A percentile compares a stretch with the other conserved stretches of the same genome.
phyloP scores from a whole-genome alignment of 1,140 invertebrate species.

The Kradibia gibbosae region DNA sequence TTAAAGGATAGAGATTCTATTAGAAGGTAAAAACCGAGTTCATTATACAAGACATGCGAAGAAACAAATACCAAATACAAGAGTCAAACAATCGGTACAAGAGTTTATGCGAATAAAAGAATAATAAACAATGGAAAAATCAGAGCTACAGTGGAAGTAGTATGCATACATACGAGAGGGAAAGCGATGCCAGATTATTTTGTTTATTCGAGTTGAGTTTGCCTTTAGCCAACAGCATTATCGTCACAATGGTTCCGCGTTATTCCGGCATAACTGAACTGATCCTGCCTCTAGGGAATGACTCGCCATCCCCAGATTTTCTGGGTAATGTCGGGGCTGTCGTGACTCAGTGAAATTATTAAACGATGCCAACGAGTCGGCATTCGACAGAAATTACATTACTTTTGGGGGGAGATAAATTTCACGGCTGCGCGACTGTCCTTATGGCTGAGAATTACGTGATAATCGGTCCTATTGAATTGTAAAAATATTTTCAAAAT shows the following conservation, averaged over 20 bases:
- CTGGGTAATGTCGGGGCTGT: background rate
- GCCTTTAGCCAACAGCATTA: conserved; percentile 34
- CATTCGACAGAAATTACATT: conserved; percentile 2
- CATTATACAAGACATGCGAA: background rate
- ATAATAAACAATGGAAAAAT: background rate
- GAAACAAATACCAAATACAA: background rate
- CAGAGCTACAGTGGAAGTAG: background rate
- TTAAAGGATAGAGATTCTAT: no score
- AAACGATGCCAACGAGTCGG: conserved; percentile 5
- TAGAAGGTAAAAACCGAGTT: background rate
- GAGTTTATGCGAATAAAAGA: background rate
- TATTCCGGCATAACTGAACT: conserved; percentile 27
- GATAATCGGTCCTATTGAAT: background rate
- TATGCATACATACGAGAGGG: background rate
- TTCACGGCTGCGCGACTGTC: background rate
- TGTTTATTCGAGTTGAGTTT: conserved; percentile 46
- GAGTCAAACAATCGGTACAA: background rate
- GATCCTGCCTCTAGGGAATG: background rate
- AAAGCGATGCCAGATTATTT: conserved; percentile 37
- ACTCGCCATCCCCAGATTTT: conserved; percentile 1
- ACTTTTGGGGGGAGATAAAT: conserved; percentile 23
- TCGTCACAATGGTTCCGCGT: conserved; percentile 44
- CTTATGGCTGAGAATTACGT: background rate
- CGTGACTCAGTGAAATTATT: conserved; percentile 37
- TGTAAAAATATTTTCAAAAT: no score